These are phyloP conservation scores for Lasioglossum lativentre DNA, from an alignment of 2,888 invertebrate genomes.

Conservation along the genomic window DNA sequence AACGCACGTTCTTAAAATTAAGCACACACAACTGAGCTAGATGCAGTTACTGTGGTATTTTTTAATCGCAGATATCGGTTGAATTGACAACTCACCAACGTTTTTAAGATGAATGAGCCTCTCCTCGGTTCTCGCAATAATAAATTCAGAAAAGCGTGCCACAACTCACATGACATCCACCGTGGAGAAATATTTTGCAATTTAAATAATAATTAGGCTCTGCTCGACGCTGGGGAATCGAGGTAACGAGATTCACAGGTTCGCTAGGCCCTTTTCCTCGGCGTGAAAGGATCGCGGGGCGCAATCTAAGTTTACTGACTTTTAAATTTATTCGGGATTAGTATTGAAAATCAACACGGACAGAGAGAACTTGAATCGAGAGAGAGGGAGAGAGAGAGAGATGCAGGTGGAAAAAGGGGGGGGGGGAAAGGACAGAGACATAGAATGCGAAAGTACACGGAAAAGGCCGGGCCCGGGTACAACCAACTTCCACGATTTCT, in stretches of 20 bases:
- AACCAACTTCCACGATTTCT: slow-evolving; percentile 64
- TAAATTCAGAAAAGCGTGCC: not conserved
- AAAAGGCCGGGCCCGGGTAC: slow-evolving; percentile 39
- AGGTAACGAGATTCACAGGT: not conserved
- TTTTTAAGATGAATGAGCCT: not conserved
- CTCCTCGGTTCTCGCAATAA: not conserved
- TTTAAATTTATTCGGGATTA: slow-evolving; percentile 60
- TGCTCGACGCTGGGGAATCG: not conserved
- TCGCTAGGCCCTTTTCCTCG: not conserved
- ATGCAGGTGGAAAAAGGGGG: not conserved
- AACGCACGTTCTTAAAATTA: no score
- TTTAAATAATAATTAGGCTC: not conserved
- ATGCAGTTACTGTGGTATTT: no score
- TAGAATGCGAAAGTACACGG: slow-evolving; percentile 52
- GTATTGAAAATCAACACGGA: slow-evolving; percentile 44
- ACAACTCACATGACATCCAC: not conserved
- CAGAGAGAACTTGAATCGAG: slow-evolving; percentile 35
- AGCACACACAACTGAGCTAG: no score
- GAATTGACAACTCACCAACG: not conserved
- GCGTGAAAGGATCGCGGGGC: slow-evolving; percentile 24
- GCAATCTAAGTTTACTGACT: slow-evolving; percentile 60
- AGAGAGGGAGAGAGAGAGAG: slow-evolving; percentile 26
- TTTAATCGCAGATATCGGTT: not conserved
- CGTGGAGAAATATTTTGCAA: not conserved
- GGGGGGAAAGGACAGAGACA: not conserved